phyloP scores from a whole-genome alignment of 2,113 vertebrate species.

The Archilochus colubris region DNA sequence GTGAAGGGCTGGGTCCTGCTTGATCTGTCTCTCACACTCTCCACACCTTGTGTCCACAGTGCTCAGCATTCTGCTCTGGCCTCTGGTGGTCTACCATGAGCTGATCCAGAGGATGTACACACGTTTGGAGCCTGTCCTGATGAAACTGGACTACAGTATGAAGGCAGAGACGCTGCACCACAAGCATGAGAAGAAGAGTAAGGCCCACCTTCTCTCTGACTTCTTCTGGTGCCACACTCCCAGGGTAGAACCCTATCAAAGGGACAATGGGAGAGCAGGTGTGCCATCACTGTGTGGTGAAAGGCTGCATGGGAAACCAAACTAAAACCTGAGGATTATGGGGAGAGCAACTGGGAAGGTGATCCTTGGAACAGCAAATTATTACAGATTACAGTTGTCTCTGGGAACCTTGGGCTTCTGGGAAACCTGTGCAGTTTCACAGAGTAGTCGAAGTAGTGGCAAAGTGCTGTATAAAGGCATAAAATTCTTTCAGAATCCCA shows the following conservation, averaged over 20 bases:
- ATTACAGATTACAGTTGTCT: background rate
- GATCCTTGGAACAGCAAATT: background rate
- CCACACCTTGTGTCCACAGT: constrained; percentile 70
- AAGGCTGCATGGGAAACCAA: background rate
- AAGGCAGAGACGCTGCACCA: constrained; percentile 91
- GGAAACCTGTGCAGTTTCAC: background rate
- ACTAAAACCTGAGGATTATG: background rate
- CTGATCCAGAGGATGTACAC: constrained; percentile 99
- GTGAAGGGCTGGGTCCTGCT: background rate
- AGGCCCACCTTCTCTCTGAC: constrained; percentile 50
- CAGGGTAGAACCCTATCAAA: background rate
- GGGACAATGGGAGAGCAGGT: background rate
- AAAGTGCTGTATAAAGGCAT: background rate
- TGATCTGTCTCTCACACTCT: background rate
- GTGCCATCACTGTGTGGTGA: background rate
- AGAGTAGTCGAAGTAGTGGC: background rate
- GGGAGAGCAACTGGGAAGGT: background rate
- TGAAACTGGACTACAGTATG: constrained; percentile 99
- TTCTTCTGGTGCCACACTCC: background rate
- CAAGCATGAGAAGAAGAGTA: constrained; percentile 96
- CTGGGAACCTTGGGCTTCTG: background rate
- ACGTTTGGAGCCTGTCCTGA: constrained; percentile 92
- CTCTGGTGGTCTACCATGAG: constrained; percentile 96
- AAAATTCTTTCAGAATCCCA: background rate
- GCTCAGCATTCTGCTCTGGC: constrained; percentile 95